A percentile compares a stretch with the other conserved stretches of the same genome.
Evolutionary conservation across 2,888 invertebrate genomes (phyloP).

Genomic region (Masnerella sp.): DNA sequence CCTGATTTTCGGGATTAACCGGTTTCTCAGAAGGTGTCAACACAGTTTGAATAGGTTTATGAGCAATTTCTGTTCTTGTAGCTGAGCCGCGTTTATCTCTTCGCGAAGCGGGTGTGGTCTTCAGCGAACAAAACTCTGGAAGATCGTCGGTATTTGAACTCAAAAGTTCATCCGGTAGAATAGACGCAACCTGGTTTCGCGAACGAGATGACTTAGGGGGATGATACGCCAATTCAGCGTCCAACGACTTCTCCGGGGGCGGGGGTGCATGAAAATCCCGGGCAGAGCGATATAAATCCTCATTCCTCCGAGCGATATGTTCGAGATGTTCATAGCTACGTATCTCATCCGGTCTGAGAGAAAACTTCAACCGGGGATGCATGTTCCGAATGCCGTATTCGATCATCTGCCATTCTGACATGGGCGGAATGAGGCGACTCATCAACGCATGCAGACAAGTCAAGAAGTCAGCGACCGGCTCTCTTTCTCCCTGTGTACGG

Average conservation of each 20-base stretch:
- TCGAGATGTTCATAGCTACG: not conserved
- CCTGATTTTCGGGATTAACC: not conserved
- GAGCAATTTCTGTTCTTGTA: no score
- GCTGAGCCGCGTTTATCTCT: no score
- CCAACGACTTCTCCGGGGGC: not conserved
- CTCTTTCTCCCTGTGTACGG: not conserved
- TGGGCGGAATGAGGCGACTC: not conserved
- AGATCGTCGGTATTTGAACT: no score
- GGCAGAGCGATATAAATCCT: not conserved
- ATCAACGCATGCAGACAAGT: not conserved
- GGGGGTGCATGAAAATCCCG: not conserved
- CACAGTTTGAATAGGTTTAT: no score
- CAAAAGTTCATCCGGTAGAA: not conserved
- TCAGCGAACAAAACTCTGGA: no score
- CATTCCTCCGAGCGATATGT: not conserved
- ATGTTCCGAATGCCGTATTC: not conserved
- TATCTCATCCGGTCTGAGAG: not conserved
- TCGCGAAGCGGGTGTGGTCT: no score
- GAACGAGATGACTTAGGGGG: not conserved
- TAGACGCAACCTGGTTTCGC: no score
- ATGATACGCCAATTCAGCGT: not conserved
- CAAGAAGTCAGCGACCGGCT: not conserved
- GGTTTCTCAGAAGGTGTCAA: not conserved
- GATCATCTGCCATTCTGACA: not conserved
- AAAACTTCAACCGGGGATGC: not conserved